These are phyloP conservation scores for Macrosiphum euphorbiae DNA, from an alignment of 2,888 invertebrate species.

Conservation along the genomic window DNA sequence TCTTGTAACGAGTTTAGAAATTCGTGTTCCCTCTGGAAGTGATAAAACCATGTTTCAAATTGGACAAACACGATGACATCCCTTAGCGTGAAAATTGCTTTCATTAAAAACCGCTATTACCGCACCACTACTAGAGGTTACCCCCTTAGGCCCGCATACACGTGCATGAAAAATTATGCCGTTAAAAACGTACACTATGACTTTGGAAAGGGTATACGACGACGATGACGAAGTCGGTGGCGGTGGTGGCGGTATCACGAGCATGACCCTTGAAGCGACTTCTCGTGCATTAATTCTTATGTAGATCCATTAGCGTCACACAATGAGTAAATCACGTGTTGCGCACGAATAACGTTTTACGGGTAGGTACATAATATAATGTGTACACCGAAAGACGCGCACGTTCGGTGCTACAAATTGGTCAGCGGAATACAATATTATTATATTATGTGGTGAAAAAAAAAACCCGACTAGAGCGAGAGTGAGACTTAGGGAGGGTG, in stretches of 20 bases:
- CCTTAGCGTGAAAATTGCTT: slow-evolving; percentile 59
- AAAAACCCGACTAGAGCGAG: neutral
- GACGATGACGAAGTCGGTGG: neutral
- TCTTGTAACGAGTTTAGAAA: neutral
- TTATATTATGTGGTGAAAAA: neutral
- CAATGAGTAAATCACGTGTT: slow-evolving; percentile 54
- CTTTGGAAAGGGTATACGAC: slow-evolving; percentile 41
- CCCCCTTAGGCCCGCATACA: slow-evolving; percentile 37
- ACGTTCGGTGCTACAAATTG: slow-evolving; percentile 19
- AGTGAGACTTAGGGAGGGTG: neutral
- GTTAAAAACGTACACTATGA: slow-evolving; percentile 38
- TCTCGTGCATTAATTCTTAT: slow-evolving; percentile 50
- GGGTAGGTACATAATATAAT: neutral
- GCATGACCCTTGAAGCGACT: slow-evolving; percentile 50
- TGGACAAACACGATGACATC: slow-evolving; percentile 34
- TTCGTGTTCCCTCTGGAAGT: neutral
- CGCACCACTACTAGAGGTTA: neutral
- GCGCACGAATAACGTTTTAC: slow-evolving; percentile 48
- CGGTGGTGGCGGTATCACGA: slow-evolving; percentile 28
- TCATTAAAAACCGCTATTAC: slow-evolving; percentile 53
- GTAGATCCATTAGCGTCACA: slow-evolving; percentile 42
- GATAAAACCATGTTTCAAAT: neutral
- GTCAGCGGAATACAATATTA: neutral
- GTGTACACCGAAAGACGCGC: neutral
- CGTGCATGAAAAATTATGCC: slow-evolving; percentile 47